Percentiles rank a stretch among this genome's conserved stretches.
Evolutionary conservation across 2,113 vertebrate species (phyloP).

Genomic region (Pangasianodon gigas): DNA sequence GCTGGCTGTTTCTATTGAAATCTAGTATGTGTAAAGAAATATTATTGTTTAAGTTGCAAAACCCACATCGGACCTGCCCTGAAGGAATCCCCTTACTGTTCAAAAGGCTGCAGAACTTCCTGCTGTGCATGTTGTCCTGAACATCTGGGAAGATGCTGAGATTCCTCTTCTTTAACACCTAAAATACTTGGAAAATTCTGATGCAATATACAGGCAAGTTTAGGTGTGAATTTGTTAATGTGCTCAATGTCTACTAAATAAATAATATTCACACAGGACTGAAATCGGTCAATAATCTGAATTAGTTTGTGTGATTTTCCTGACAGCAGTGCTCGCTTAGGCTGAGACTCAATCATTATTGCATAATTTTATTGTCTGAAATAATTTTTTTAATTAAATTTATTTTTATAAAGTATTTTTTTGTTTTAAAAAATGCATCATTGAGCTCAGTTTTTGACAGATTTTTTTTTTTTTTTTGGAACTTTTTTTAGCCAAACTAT

Average conservation of each 20-base stretch:
- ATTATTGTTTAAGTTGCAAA: background rate
- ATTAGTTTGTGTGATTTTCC: background rate
- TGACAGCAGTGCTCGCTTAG: background rate
- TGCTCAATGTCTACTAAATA: background rate
- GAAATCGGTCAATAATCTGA: background rate
- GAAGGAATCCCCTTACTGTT: background rate
- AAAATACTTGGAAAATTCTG: background rate
- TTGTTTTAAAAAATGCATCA: background rate
- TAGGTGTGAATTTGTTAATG: background rate
- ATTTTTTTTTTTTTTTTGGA: background rate
- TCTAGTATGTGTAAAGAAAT: background rate
- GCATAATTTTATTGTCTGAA: background rate
- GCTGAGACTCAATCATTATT: background rate
- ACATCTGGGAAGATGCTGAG: slow-evolving; percentile 3
- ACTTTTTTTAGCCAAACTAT: background rate
- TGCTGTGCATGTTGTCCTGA: background rate
- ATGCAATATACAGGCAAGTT: background rate
- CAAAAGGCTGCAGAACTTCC: background rate
- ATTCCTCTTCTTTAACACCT: background rate
- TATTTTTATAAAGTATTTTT: too few relatives aligned
- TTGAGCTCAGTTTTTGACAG: background rate
- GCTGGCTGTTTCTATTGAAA: slow-evolving; percentile 11
- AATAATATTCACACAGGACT: background rate
- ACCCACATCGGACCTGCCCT: background rate
- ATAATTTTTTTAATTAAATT: background rate